These are phyloP conservation scores for Deroplatys truncata DNA, from an alignment of 2,888 invertebrate genomes.

Conservation along the genomic window DNA sequence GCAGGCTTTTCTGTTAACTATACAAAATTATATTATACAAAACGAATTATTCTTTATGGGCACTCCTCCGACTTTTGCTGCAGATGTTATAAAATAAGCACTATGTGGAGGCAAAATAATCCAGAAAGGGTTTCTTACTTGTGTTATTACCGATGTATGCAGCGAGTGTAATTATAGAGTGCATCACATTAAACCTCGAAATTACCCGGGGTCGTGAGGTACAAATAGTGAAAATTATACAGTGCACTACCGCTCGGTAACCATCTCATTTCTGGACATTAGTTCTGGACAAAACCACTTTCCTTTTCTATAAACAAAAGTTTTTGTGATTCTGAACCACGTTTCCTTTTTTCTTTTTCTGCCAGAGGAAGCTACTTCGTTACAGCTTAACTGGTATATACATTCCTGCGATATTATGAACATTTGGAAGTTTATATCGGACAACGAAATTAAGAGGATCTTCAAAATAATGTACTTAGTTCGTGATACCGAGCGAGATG, in stretches of 20 bases:
- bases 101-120: not conserved
- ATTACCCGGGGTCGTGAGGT: not conserved
- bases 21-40: too few species aligned
- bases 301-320: not conserved
- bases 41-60: not conserved
- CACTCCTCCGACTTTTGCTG: not conserved
- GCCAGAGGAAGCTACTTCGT: too few species aligned
- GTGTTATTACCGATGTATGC: not conserved
- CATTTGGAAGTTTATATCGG: too few species aligned
- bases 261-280: not conserved
- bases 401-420: too few species aligned
- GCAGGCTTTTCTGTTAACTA: too few species aligned
- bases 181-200: not conserved
- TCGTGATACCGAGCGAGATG: too few species aligned
- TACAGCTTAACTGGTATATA: not conserved
- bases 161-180: not conserved
- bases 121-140: not conserved
- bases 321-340: not conserved
- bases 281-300: not conserved
- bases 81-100: not conserved
- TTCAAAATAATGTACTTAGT: too few species aligned
- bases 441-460: too few species aligned
- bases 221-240: not conserved
- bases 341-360: not conserved
- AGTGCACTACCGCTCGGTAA: not conserved